Evolutionary conservation across 2,888 invertebrate genomes (phyloP).

Genomic region (Tyria jacobaeae): DNA sequence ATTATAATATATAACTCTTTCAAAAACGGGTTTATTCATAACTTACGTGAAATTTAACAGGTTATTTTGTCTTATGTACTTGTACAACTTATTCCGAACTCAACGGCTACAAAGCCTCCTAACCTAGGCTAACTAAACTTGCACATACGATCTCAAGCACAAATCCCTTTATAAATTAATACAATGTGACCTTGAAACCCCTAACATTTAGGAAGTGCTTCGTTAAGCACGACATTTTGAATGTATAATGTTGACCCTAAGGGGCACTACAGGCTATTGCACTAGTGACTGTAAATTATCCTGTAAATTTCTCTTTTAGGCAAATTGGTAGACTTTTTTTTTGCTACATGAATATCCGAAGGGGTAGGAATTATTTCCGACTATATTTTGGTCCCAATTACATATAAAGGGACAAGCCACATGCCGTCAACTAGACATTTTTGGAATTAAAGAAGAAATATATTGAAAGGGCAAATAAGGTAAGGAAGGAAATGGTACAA

Average conservation of each 20-base stretch:
- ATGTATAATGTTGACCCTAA: conserved; percentile 10
- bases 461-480: too few relatives aligned
- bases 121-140: background rate
- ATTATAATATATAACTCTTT: too few relatives aligned
- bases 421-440: too few relatives aligned
- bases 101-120: background rate
- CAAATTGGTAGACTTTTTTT: background rate
- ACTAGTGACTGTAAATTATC: background rate
- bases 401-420: too few relatives aligned
- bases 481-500: too few relatives aligned
- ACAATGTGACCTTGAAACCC: conserved; percentile 11
- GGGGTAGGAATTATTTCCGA: too few relatives aligned
- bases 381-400: too few relatives aligned
- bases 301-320: background rate
- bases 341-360: background rate
- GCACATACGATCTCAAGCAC: background rate
- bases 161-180: conserved; percentile 1
- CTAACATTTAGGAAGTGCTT: conserved; percentile 6
- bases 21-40: background rate
- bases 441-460: too few relatives aligned
- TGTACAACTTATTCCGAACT: conserved; percentile 5
- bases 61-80: background rate
- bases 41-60: too few relatives aligned
- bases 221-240: conserved; percentile 13
- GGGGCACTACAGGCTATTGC: background rate